Percentiles rank a stretch among this genome's conserved stretches.
phyloP scores from a whole-genome alignment of 2,113 vertebrate genomes.

The Mobula hypostoma region DNA sequence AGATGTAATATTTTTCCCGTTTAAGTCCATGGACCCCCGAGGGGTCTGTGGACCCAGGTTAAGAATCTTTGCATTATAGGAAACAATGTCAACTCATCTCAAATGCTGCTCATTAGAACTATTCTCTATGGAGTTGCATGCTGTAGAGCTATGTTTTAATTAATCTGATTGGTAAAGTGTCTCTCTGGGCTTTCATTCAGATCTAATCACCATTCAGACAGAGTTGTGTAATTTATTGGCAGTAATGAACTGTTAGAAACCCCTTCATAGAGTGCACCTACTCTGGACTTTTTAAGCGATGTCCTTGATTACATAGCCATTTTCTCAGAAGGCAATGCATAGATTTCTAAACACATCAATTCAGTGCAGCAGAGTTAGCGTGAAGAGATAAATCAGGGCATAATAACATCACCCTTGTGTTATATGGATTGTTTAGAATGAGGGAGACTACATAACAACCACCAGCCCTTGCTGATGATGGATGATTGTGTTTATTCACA shows the following conservation, averaged over 20 bases:
- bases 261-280: neutral
- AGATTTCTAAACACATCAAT: neutral
- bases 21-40: no score
- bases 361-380: neutral
- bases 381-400: neutral
- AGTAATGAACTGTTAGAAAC: neutral
- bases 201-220: neutral
- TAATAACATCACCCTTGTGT: neutral
- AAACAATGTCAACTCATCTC: no score
- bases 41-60: no score
- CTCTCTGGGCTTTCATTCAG: neutral
- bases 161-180: neutral
- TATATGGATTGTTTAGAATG: neutral
- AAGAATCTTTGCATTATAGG: no score
- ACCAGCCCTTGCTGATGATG: neutral
- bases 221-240: neutral
- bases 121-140: neutral
- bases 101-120: neutral
- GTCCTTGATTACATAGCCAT: neutral
- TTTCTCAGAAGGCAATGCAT: neutral
- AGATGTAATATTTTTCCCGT: no score
- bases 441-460: neutral
- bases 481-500: slow-evolving; percentile 19
- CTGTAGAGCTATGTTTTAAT: neutral
- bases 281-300: neutral